Base-by-base conservation (phyloP, 2,797 vertebrate species). In the Pagetopsis macropterus region DNA sequence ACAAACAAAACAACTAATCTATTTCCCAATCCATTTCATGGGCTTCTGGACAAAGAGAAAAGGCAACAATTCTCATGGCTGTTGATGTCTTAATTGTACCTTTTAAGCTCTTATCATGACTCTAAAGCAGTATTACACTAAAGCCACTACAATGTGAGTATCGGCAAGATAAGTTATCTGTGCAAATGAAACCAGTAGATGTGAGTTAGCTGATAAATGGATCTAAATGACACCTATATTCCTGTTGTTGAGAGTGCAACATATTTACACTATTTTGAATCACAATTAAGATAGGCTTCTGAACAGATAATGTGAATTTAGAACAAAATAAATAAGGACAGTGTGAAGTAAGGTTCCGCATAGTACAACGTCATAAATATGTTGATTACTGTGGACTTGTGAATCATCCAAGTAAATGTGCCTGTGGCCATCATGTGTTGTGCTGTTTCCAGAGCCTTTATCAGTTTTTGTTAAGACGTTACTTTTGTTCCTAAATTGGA, bases 391-490 rank as follows among this genome's bases (percentile, higher is more conserved):
- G 44, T 49, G 49, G 3, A 58, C 10, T 23, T 46, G 46, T 67
- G 73, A 84, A 72, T 87, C 55, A 81, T 66, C 78, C 70, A 16
- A 41, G 62, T 54, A 77, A 80, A 77, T 72, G 59, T 75, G 57
- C 33, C 57, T 77, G 72, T 43, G 27, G 40, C 33, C 8, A 59
- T 71, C 37, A 57, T 76, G 68, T 75, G 49, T 17, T 43, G 10
- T 44, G 54, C 62, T 11, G 52, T 70, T 65, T 74, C 58, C 41
- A 49, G 8, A 80, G 49, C 1, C 21, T 55, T 74, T 45, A 70
- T 60, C 56, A 55, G 31, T 43, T 78, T 72, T 68, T 63, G 33
- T 73, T 33, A 57, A 45, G 63, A 55, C 55, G 48, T 69, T 76
- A 59, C 77, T 81, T 84, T 69, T 80, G 63, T 65, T 65, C 52